Conservation (phyloP, 2,888 invertebrate genomes). For the Epsilonema sp. region DNA sequence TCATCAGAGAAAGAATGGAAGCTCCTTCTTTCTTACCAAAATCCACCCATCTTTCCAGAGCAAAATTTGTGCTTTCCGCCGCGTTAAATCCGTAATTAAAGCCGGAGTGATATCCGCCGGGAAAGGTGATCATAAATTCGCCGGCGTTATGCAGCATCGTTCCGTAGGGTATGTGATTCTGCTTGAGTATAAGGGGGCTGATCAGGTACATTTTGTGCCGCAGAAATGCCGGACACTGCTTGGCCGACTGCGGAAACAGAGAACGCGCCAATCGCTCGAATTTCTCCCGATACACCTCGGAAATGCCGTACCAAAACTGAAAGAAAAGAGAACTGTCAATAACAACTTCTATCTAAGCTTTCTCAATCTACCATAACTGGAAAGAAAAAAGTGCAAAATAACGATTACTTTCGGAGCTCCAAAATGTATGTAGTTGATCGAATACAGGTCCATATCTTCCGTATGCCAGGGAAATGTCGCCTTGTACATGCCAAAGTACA, state of each 20-base stretch:
- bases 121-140: conserved; percentile 98
- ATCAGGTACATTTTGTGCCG: conserved; percentile 98
- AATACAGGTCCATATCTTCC: conserved; percentile 98
- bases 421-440: conserved; percentile 93
- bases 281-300: conserved; percentile 77
- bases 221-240: conserved; percentile 70
- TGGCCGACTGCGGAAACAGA: conserved; percentile 64
- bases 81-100: conserved; percentile 88
- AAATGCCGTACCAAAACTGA: conserved; percentile 55
- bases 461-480: conserved; percentile 99
- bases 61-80: conserved; percentile 98
- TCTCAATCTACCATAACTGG: too few relatives aligned
- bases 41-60: conserved; percentile 87
- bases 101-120: conserved; percentile 87
- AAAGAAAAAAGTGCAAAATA: too few relatives aligned
- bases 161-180: conserved; percentile 81
- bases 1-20: too few relatives aligned
- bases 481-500: conserved; percentile 99
- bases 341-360: too few relatives aligned
- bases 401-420: conserved; percentile 68
- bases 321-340: conserved; percentile 2
- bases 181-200: conserved; percentile 71
- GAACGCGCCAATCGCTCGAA: conserved; percentile 69
- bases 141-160: conserved; percentile 38
- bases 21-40: too few relatives aligned